phyloP scores from a whole-genome alignment of 1,140 invertebrate genomes.

The Thalassaphorura encarpata region DNA sequence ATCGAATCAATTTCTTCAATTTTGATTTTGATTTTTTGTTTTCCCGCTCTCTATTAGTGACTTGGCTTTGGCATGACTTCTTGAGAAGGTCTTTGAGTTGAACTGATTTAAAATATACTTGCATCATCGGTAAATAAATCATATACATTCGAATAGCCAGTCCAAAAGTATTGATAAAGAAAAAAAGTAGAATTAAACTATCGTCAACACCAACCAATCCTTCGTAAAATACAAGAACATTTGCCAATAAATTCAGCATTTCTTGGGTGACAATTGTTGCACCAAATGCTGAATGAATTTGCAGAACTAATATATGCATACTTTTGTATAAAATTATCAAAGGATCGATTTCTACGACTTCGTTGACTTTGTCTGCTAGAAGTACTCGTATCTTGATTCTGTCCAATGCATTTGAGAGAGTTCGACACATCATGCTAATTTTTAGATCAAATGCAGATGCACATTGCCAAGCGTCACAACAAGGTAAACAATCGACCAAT shows the following conservation, averaged over 20 bases:
- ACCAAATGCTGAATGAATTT: neutral
- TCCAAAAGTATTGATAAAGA: neutral
- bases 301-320: neutral
- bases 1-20: neutral
- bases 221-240: neutral
- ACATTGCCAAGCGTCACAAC: neutral
- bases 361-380: neutral
- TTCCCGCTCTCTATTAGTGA: neutral
- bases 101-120: neutral
- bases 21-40: neutral
- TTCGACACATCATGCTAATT: conserved; percentile 2
- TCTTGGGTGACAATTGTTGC: neutral
- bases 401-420: neutral
- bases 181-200: neutral
- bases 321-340: neutral
- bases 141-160: conserved; percentile 2
- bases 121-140: conserved; percentile 3
- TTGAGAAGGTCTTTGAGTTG: neutral
- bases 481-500: neutral
- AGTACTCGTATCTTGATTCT: neutral
- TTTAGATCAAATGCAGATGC: neutral
- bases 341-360: neutral
- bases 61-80: neutral
- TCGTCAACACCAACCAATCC: neutral
- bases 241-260: neutral